These are phyloP conservation scores for Myotis davidii DNA, from an alignment of 2,113 vertebrate species.

Conservation along the genomic window DNA sequence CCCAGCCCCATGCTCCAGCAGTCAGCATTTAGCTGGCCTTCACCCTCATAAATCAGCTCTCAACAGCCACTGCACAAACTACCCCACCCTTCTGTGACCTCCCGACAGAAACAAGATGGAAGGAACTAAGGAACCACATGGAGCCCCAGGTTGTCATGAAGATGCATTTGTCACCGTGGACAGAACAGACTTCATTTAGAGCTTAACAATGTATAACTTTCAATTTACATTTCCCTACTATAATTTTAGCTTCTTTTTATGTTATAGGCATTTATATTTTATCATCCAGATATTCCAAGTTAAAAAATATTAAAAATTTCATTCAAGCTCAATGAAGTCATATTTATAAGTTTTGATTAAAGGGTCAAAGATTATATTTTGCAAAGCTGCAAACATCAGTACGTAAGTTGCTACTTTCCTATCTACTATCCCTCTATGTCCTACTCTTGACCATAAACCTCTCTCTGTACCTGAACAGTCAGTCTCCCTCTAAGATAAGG, in stretches of 20 bases:
- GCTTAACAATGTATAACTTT: slow-evolving; percentile 18
- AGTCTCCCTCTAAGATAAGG: background rate
- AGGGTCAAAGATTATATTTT: background rate
- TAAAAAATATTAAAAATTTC: slow-evolving; percentile 33
- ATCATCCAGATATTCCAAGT: background rate
- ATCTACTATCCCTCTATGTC: background rate
- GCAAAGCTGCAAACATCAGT: background rate
- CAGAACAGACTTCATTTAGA: background rate
- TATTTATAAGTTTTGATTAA: slow-evolving; percentile 23
- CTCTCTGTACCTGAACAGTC: background rate
- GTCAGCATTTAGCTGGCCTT: background rate
- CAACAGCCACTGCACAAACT: background rate
- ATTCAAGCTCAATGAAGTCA: slow-evolving; percentile 45
- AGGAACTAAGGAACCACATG: background rate
- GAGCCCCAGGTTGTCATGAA: background rate
- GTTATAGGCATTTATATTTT: no score
- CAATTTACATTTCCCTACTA: no score
- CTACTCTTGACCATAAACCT: background rate
- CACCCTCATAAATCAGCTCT: background rate
- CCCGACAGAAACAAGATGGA: background rate
- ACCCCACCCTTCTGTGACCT: background rate
- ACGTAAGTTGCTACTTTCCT: slow-evolving; percentile 31
- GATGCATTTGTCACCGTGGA: no score
- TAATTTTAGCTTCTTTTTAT: no score
- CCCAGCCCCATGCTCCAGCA: background rate